These are phyloP conservation scores for Halichoerus grypus DNA, from an alignment of 2,113 vertebrate genomes.

Conservation along the genomic window DNA sequence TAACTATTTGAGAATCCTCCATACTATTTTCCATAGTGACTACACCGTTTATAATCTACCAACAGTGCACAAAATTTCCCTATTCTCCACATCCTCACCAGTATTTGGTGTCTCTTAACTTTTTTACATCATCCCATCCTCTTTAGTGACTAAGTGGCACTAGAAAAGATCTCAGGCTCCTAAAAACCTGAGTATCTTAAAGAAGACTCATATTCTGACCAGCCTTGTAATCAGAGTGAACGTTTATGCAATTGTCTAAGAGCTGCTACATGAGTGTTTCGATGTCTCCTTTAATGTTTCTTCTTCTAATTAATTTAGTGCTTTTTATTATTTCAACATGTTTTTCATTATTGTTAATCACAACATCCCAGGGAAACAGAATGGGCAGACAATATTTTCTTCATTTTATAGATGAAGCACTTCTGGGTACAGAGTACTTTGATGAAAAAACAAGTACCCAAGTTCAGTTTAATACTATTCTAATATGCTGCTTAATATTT, in stretches of 20 bases:
- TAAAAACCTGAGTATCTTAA: background rate
- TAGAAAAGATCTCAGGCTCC: background rate
- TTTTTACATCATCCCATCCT: background rate
- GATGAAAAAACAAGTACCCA: background rate
- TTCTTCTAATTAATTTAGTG: conserved; percentile 38
- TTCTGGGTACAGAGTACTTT: background rate
- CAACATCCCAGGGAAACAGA: background rate
- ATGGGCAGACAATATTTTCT: background rate
- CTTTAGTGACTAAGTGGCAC: background rate
- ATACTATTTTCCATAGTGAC: background rate
- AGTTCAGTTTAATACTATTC: background rate
- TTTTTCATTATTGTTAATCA: conserved; percentile 17
- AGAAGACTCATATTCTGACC: background rate
- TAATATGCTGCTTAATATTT: background rate
- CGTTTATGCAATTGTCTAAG: background rate
- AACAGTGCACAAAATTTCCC: background rate
- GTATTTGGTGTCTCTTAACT: background rate
- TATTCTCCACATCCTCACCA: background rate
- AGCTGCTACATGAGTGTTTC: background rate
- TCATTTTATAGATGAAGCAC: background rate
- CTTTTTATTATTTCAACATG: conserved; percentile 17
- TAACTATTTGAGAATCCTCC: background rate
- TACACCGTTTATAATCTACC: background rate
- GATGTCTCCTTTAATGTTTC: background rate
- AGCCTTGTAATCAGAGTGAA: background rate